Conservation (phyloP, 2,113 vertebrate species). For the Emydura subglobosa region DNA sequence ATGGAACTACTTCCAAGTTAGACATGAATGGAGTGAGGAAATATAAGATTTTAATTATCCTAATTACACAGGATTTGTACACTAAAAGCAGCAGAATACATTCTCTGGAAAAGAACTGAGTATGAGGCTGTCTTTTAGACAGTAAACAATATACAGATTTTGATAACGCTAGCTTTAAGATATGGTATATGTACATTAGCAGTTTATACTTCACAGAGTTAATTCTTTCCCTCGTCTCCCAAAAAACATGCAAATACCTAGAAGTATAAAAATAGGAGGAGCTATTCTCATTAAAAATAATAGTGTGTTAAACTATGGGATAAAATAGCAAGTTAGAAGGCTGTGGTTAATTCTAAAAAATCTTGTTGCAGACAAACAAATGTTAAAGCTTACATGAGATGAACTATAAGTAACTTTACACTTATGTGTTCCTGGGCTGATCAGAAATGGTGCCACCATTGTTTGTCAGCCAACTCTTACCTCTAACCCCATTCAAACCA, state of each 20-base stretch:
- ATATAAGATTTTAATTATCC: neutral
- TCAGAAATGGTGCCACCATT: neutral
- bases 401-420: neutral
- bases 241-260: neutral
- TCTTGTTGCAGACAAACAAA: neutral
- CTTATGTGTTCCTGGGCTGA: neutral
- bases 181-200: neutral
- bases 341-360: neutral
- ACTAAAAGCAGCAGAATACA: neutral
- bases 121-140: neutral
- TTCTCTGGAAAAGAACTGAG: neutral
- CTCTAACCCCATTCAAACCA: rapidly evolving
- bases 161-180: neutral
- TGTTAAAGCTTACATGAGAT: neutral
- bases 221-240: neutral
- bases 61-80: neutral
- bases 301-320: neutral
- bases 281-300: neutral
- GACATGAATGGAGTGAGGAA: neutral
- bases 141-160: neutral
- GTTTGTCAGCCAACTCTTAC: neutral
- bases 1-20: neutral
- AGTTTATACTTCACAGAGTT: neutral
- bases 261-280: neutral
- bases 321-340: neutral